Conservation (phyloP, 2,113 vertebrate genomes). For the Alligator mississippiensis region DNA sequence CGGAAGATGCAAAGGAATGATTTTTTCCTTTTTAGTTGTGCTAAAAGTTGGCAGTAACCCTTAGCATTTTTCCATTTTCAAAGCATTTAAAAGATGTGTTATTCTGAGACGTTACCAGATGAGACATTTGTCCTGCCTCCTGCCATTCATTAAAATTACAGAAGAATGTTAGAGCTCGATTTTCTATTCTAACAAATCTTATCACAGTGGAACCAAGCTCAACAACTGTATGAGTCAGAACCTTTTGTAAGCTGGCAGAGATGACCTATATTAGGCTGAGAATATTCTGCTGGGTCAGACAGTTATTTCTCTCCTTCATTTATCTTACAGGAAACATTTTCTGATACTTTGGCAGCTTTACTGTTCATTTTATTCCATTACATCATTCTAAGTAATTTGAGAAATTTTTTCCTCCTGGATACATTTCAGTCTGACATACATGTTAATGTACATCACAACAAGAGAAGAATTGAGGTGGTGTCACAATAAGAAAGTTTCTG, state of each 20-base stretch:
- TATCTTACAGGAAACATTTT: neutral
- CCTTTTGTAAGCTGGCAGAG: neutral
- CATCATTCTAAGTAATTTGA: neutral
- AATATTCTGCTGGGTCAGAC: neutral
- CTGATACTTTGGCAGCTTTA: neutral
- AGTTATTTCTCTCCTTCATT: neutral
- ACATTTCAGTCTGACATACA: conserved; percentile 53
- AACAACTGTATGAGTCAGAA: neutral
- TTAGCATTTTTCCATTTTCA: neutral
- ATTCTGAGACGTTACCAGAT: neutral
- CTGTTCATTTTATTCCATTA: neutral
- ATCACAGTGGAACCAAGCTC: neutral
- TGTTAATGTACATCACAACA: neutral
- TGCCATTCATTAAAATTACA: neutral
- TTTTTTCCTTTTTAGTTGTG: neutral
- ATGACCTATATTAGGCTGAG: neutral
- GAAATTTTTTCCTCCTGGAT: conserved; percentile 27
- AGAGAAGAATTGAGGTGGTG: neutral
- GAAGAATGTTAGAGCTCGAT: neutral
- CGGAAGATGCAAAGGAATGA: neutral
- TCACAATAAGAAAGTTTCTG: conserved; percentile 22
- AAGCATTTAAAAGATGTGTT: neutral
- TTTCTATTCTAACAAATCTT: neutral
- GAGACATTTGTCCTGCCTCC: neutral
- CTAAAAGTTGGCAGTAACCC: neutral